phyloP scores from a whole-genome alignment of 2,888 invertebrate genomes.

The Mechanitis messenoides region DNA sequence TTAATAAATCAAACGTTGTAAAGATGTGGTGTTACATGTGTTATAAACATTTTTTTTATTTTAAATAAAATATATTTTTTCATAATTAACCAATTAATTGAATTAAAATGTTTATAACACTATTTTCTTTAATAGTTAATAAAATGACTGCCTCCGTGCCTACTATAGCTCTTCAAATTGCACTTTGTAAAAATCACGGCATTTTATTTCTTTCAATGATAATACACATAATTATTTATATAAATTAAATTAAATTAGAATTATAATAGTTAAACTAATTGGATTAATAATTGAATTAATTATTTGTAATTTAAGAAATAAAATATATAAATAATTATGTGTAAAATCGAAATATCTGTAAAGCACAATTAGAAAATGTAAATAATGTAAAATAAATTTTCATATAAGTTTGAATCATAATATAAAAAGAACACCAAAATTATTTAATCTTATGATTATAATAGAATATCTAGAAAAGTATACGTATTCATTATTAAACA shows the following conservation, averaged over 20 bases:
- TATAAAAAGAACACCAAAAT: conserved; percentile 42
- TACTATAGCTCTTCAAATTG: conserved; percentile 46
- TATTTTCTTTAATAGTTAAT: conserved; percentile 24
- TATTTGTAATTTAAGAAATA: conserved; percentile 33
- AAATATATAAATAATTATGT: conserved; percentile 66
- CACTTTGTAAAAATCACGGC: conserved; percentile 55
- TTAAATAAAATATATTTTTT: neutral
- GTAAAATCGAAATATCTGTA: conserved; percentile 38
- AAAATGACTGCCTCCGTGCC: conserved; percentile 69
- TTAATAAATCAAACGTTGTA: conserved; percentile 35
- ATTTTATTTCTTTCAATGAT: conserved; percentile 18
- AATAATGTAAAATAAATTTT: conserved; percentile 23
- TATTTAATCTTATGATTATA: conserved; percentile 59
- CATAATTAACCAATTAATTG: neutral
- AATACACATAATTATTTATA: conserved; percentile 10
- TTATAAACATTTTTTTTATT: conserved; percentile 14
- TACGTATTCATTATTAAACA: conserved; percentile 34
- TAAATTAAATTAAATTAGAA: neutral
- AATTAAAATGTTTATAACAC: conserved; percentile 5
- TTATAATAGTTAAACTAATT: neutral
- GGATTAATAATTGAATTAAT: neutral
- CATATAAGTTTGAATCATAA: conserved; percentile 22
- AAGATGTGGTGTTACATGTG: conserved; percentile 31
- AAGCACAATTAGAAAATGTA: conserved; percentile 17
- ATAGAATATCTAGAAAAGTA: conserved; percentile 38